Base-by-base conservation (phyloP, 30 jellyfish, hydroid and myxozoan species). In the Aurelia sp. region DNA sequence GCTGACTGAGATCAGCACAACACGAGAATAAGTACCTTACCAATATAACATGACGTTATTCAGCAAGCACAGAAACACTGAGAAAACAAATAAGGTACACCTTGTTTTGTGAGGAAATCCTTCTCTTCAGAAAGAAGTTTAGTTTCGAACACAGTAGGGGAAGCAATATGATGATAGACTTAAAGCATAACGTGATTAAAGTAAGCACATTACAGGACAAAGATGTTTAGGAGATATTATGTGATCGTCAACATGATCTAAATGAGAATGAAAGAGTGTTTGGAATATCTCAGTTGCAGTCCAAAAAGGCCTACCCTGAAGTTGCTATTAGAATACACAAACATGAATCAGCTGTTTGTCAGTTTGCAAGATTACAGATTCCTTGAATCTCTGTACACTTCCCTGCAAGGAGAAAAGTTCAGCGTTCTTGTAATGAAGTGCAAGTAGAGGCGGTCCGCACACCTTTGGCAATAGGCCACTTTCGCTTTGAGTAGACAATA, bases 111-210 rank as follows among this genome's bases (percentile, higher is more conserved):
- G 22, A 57, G 86, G 76, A 75, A 75, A 75, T 75, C 48, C 15
- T 62, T 75, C 35, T n/a, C 19, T 30, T 64, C 18, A 75, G 48
- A 12, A 75, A 50, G 66, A 44, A 44, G 16, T 58, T 61, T 59
- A 40, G 62, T 72, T 20, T 58, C 58, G 30, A 18, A 55, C 86
- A 12, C 86, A 75, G 86, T 75, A 64, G 86, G 84, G 72, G 86
- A 27, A 75, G 66, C 74, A 15, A 64, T 75, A 75, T 55, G 66
- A 75, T 75, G 74, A 75, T 44, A 44, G 55, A 44, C 55, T 44
- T 44, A 4, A 44, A 7, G 55, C 55, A 44, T 44, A 44, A 44
- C 55, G 55, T 44, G 55, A 44, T 44, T 44, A 44, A 44, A 44
- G 55, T 44, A 44, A 44, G 55, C 55, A 44, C 55, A 44, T 44